Conservation (phyloP, 1,140 invertebrate genomes). For the Drosophila fuyamai region DNA sequence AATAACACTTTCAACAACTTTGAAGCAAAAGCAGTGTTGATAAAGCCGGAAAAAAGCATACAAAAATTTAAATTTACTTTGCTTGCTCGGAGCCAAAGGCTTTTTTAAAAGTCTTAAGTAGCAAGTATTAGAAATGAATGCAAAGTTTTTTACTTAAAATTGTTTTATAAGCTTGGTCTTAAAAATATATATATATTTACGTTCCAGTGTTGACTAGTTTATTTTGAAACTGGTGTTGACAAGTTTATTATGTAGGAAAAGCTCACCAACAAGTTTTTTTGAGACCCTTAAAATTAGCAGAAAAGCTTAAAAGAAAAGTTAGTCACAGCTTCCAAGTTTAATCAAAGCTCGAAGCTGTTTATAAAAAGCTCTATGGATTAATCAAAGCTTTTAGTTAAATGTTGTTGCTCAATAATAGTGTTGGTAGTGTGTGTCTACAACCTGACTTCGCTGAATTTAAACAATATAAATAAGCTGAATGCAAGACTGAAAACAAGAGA, state of each 20-base stretch:
- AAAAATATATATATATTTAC: not conserved
- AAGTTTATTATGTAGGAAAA: not conserved
- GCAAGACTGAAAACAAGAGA: not conserved
- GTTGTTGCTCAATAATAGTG: not conserved
- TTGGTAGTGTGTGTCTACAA: not conserved
- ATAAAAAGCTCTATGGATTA: conserved; percentile 16
- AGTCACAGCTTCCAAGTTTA: conserved; percentile 13
- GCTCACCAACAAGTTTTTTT: conserved; percentile 5
- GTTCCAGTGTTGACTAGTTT: not conserved
- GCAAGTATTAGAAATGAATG: no score
- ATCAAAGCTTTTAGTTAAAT: conserved; percentile 6
- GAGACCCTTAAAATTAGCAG: conserved; percentile 4
- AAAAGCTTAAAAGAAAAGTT: conserved; percentile 6
- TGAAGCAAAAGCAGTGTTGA: not conserved
- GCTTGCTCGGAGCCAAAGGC: no score
- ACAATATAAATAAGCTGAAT: conserved; percentile 5
- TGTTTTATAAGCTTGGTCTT: not conserved
- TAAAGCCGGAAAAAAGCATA: not conserved
- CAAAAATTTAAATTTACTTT: not conserved
- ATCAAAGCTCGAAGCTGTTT: not conserved
- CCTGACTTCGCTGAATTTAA: not conserved
- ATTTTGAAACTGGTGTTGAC: not conserved
- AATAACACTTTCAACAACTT: not conserved
- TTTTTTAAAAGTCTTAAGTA: no score
- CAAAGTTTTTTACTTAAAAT: not conserved